Conservation (phyloP, 2,888 invertebrate genomes). For the Ochropleura leucogaster region DNA sequence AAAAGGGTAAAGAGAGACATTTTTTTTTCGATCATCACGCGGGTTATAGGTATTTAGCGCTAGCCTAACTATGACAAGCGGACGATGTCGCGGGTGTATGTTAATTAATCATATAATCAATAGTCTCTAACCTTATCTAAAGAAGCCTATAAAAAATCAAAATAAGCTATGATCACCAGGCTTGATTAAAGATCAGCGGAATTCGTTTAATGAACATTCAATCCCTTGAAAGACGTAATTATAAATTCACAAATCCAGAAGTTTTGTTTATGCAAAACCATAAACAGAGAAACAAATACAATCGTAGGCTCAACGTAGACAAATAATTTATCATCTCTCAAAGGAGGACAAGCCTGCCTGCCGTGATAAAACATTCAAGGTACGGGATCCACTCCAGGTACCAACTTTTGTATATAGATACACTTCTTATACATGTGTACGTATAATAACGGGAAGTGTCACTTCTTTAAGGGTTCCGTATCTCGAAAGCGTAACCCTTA, state of each 20-base stretch:
- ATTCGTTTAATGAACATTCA: not conserved
- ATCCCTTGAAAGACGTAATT: not conserved
- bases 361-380: constrained; percentile 72
- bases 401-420: not conserved
- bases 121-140: too few species aligned
- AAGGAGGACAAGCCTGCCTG: constrained; percentile 65
- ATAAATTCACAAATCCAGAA: constrained; percentile 32
- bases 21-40: too few species aligned
- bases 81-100: too few species aligned
- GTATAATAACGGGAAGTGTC: not conserved
- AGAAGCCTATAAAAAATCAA: too few species aligned
- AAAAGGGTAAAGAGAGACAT: too few species aligned
- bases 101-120: too few species aligned
- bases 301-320: constrained; percentile 54
- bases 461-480: not conserved
- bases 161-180: not conserved
- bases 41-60: too few species aligned
- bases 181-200: not conserved
- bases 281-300: constrained; percentile 48
- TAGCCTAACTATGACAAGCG: too few species aligned
- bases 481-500: too few species aligned
- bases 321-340: constrained; percentile 73
- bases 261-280: constrained; percentile 54
- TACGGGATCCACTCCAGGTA: not conserved
- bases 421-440: not conserved